Percentiles rank a stretch among this genome's conserved stretches.
Conservation (phyloP, 1,140 invertebrate genomes). For the Drosophila leontia region DNA sequence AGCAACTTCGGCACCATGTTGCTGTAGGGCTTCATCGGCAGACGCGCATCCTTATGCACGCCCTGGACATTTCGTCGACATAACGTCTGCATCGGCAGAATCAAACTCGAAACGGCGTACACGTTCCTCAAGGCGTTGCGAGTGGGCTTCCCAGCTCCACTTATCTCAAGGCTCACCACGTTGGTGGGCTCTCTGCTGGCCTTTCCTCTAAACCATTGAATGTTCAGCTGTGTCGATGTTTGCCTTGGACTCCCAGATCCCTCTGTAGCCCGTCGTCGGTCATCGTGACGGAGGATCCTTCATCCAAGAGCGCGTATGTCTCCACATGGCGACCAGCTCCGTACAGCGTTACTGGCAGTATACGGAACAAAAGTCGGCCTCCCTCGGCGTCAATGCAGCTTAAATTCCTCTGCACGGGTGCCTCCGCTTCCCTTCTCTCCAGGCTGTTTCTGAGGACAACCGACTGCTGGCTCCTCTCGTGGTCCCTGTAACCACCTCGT, state of each 20-base stretch:
- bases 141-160: conserved; percentile 1
- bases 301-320: too few species aligned
- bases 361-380: background rate
- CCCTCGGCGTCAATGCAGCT: background rate
- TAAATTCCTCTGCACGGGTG: background rate
- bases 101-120: conserved; percentile 7
- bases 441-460: too few species aligned
- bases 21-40: conserved; percentile 13
- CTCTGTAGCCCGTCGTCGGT: too few species aligned
- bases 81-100: conserved; percentile 18
- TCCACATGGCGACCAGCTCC: too few species aligned
- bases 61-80: background rate
- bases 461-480: too few species aligned
- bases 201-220: too few species aligned
- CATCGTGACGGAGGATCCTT: too few species aligned
- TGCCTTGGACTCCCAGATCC: too few species aligned
- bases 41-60: background rate
- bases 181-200: background rate
- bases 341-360: background rate
- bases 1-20: conserved; percentile 2
- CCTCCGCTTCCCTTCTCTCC: background rate
- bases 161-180: conserved; percentile 7
- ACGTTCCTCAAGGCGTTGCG: conserved; percentile 2
- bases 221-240: too few species aligned
- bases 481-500: too few species aligned